Percentiles rank a stretch among this genome's conserved stretches.
These are phyloP conservation scores for Notocelia uddmanniana DNA, from an alignment of 2,888 invertebrate genomes.

Conservation along the genomic window DNA sequence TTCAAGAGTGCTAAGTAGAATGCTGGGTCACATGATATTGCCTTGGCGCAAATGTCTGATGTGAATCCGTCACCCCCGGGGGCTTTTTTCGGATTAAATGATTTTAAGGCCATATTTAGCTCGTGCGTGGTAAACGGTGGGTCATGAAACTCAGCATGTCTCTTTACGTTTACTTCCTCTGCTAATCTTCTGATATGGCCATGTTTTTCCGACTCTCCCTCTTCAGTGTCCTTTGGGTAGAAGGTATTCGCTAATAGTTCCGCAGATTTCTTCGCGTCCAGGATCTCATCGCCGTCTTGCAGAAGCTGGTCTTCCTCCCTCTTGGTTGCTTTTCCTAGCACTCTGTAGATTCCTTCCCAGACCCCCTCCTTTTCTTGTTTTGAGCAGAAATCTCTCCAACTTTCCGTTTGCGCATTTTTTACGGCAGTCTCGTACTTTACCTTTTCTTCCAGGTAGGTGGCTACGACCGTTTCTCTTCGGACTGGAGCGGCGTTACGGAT, in stretches of 20 bases:
- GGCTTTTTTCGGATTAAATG: conserved; percentile 47
- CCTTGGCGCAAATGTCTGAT: conserved; percentile 39
- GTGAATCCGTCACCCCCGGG: conserved; percentile 47
- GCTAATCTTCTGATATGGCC: conserved; percentile 15
- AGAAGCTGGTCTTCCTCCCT: conserved; percentile 31
- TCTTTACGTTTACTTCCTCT: not conserved
- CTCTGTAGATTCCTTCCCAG: conserved; percentile 20
- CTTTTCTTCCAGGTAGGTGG: conserved; percentile 26
- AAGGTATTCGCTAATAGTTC: conserved; percentile 39
- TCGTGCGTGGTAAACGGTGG: conserved; percentile 41
- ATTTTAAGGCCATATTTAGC: not conserved
- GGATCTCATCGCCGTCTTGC: conserved; percentile 16
- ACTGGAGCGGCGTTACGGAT: conserved; percentile 44
- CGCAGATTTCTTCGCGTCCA: conserved; percentile 31
- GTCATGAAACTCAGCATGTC: conserved; percentile 13
- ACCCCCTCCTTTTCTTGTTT: conserved; percentile 38
- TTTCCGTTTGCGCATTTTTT: not conserved
- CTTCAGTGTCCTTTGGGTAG: conserved; percentile 38
- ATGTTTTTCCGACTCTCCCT: no score
- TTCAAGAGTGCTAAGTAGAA: not conserved
- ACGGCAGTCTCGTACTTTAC: not conserved
- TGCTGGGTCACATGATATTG: not conserved
- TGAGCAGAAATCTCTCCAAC: conserved; percentile 41
- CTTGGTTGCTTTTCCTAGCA: conserved; percentile 9
- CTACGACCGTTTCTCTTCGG: not conserved